Percentiles rank a stretch among this genome's conserved stretches.
Conservation (phyloP, 1,140 invertebrate genomes). For the Holcopasites calliopsidis region DNA sequence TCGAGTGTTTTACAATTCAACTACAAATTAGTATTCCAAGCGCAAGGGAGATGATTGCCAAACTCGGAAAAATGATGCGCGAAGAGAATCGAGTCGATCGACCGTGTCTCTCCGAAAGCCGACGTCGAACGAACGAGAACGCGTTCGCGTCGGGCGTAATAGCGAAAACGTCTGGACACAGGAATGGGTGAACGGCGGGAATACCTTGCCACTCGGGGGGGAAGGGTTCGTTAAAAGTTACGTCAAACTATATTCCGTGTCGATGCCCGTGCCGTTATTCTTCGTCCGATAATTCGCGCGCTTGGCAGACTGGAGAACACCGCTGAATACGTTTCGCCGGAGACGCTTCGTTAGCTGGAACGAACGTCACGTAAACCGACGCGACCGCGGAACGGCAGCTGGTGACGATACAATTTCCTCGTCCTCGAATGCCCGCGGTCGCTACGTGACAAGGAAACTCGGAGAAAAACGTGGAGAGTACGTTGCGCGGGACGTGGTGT, state of each 20-base stretch:
- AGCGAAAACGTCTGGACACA: neutral
- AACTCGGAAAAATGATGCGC: no score
- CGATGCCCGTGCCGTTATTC: neutral
- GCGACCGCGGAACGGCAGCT: neutral
- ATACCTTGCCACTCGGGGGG: no score
- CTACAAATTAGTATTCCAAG: no score
- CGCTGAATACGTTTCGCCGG: neutral
- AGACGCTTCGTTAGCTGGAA: neutral
- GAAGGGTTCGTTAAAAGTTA: slow-evolving; percentile 39
- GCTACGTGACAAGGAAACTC: neutral
- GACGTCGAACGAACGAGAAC: no score
- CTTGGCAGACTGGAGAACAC: neutral
- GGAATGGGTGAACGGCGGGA: neutral
- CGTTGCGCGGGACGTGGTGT: no score
- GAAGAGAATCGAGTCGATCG: slow-evolving; percentile 11
- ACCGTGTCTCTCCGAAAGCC: neutral
- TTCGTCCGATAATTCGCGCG: neutral
- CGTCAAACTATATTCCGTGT: slow-evolving; percentile 11
- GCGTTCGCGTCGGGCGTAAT: neutral
- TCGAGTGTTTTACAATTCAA: no score
- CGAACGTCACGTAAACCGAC: neutral
- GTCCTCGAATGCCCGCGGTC: neutral
- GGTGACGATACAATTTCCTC: neutral
- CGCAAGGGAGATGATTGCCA: no score
- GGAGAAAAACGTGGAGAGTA: neutral